Conservation (phyloP, 2,113 vertebrate species). For the Sclerurus mexicanus region DNA sequence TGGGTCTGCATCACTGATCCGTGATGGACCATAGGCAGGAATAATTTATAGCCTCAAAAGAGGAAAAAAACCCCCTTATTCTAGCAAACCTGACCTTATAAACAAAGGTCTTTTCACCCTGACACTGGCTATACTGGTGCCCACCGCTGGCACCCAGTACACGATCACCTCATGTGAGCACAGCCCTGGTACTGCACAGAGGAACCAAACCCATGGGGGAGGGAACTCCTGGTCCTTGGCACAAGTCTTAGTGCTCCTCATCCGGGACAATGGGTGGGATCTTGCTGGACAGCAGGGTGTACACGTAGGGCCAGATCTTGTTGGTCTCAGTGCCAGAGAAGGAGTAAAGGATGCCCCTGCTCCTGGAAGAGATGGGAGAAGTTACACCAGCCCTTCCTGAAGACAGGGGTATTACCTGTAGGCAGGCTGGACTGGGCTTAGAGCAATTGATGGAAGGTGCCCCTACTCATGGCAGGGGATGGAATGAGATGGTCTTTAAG, state of each 20-base stretch:
- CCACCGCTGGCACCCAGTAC: not conserved
- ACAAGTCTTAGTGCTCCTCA: conserved; percentile 58
- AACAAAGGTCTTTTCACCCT: not conserved
- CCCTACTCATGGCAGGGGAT: not conserved
- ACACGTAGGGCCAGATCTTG: conserved; percentile 95
- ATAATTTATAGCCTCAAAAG: not conserved
- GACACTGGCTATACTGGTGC: not conserved
- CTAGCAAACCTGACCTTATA: not conserved
- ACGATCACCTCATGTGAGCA: not conserved
- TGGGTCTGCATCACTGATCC: not conserved
- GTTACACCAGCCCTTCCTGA: not conserved
- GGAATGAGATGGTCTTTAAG: not conserved
- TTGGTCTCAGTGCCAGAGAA: conserved; percentile 97
- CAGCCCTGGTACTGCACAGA: conserved; percentile 1
- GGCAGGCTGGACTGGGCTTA: not conserved
- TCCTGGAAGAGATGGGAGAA: conserved; percentile 69
- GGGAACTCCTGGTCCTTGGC: conserved; percentile 14
- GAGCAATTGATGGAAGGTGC: not conserved
- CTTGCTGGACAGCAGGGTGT: conserved; percentile 85
- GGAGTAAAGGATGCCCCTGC: conserved; percentile 88
- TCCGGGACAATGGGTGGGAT: conserved; percentile 74
- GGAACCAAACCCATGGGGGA: not conserved
- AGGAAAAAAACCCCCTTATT: not conserved
- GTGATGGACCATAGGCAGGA: not conserved
- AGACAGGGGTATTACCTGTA: not conserved